A percentile compares a stretch with the other conserved stretches of the same genome.
Conservation (phyloP, 2,888 invertebrate species). For the Galerucella nymphaeae region DNA sequence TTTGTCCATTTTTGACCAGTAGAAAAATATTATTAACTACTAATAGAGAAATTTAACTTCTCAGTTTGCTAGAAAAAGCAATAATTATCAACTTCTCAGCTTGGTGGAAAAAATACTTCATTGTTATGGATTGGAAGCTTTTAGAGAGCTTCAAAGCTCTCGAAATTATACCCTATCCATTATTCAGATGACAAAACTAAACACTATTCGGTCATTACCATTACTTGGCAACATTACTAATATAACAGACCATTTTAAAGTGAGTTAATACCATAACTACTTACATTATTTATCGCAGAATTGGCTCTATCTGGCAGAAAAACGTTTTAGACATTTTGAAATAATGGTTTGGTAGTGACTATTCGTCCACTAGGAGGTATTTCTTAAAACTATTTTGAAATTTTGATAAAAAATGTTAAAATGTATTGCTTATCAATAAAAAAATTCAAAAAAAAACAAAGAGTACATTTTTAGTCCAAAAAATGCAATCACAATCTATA, state of each 20-base stretch:
- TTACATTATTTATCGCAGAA: slow-evolving; percentile 17
- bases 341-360: slow-evolving; percentile 9
- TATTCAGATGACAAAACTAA: background rate
- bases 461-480: no score
- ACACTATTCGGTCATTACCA: slow-evolving; percentile 7
- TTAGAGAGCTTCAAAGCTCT: background rate
- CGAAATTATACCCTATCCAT: background rate
- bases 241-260: slow-evolving; percentile 14
- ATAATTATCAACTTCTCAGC: no score
- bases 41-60: no score
- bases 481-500: no score
- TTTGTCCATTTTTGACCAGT: no score
- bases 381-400: background rate
- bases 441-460: no score
- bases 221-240: slow-evolving; percentile 11
- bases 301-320: slow-evolving; percentile 15
- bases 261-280: slow-evolving; percentile 22
- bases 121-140: background rate
- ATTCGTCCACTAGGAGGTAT: background rate
- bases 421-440: no score
- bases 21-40: no score
- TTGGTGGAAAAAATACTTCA: no score
- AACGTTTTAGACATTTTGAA: slow-evolving; percentile 15
- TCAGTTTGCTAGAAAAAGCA: no score
- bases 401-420: no score